Evolutionary conservation across 35 echinoderm and acorn worm genomes (phyloP).

Genomic region (Strongylocentrotus purpuratus): DNA sequence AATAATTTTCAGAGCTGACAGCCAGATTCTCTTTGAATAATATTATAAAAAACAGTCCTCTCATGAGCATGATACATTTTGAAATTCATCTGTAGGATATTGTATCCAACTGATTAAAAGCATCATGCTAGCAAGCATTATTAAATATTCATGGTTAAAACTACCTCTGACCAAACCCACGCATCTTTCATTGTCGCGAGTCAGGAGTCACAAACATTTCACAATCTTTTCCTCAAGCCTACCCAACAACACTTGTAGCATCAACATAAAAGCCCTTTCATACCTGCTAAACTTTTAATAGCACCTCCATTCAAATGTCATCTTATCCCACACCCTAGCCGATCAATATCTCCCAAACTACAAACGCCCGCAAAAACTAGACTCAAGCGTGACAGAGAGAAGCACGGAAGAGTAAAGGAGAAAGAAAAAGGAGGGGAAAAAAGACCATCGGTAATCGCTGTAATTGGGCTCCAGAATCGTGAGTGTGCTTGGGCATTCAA

Average conservation of each 20-base stretch:
- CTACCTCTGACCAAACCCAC: background rate
- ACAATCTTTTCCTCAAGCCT: background rate
- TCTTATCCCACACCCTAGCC: background rate
- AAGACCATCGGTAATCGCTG: background rate
- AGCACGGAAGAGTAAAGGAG: background rate
- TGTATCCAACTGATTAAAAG: background rate
- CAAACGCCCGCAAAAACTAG: background rate
- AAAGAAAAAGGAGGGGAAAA: background rate
- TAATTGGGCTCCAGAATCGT: background rate
- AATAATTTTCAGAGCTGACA: no score
- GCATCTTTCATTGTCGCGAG: background rate
- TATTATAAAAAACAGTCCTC: background rate
- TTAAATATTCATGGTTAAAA: background rate
- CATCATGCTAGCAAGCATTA: background rate
- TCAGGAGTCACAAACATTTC: background rate
- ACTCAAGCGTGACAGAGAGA: background rate
- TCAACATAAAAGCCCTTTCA: background rate
- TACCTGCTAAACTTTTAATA: constrained; percentile 6
- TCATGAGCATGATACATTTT: background rate
- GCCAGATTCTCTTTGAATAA: no score
- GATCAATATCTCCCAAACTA: background rate
- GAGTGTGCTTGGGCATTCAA: constrained; percentile 15
- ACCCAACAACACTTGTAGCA: background rate
- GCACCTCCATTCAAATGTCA: background rate
- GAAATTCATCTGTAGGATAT: background rate